Evolutionary conservation across 2,888 invertebrate genomes (phyloP), one percentile per base, ranked within the genome.

Genomic region (Eupeodes luniger): DNA sequence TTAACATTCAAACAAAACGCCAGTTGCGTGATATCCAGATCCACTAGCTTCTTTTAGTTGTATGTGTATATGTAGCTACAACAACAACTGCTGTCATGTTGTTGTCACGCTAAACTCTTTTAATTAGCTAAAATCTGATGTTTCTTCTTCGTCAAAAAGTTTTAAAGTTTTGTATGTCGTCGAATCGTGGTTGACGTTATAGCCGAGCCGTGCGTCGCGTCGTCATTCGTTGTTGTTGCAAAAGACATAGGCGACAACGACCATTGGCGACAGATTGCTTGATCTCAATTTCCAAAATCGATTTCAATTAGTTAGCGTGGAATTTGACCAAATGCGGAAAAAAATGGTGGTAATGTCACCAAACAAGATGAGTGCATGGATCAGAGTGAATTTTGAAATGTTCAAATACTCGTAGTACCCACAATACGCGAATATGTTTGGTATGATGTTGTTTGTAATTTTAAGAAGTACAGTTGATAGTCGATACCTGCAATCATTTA

Each of bases 301-400:
- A 74, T 88, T 88, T 78, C 88, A 88, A 88, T 88, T 88, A 88
- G 88, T 85, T 88, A 81, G 88, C 88, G 85, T 85, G 81, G 88
- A 88, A 88, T 88, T 88, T 81, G 62, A 69, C 81, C 88, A 85
- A 85, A 81, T 78, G 72, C 44, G 49, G 78, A 49, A n/a, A 53
- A 64, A 57, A 80, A 78, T 62, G 87, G 74, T 85, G 72, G 88
- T 88, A 81, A 81, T 81, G 85, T 81, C 87, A 67, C 67, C 57
- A 75, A 80, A 72, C 76, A 67, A 78, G 77, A 81, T 59, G 78
- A 81, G 69, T 81, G 77, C 70, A 88, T 85, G 80, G 81, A 85
- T 81, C 77, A 81, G 11, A 81, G 14, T 81, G 64, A 75, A 81
- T 88, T 88, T 88, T 84, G 87, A 88, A 88, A 88, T 81, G 67